These are phyloP conservation scores for Rhinopomastus cyanomelas DNA, from an alignment of 2,113 vertebrate species.

Conservation along the genomic window DNA sequence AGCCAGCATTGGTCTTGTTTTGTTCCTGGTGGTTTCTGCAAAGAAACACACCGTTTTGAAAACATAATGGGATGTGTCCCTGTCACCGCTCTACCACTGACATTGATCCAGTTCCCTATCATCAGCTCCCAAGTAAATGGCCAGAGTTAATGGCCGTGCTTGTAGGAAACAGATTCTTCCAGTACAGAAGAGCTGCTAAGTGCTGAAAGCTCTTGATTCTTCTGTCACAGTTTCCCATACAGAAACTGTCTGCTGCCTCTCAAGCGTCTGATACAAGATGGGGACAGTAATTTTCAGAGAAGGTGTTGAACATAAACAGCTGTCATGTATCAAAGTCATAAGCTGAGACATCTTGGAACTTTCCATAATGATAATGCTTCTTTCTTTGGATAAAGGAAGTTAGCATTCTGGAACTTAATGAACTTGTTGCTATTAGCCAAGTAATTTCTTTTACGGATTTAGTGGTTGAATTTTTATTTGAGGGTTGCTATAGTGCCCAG, in stretches of 20 bases:
- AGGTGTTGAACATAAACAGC: background rate
- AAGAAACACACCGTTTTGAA: background rate
- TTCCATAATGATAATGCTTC: background rate
- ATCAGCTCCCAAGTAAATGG: background rate
- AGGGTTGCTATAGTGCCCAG: background rate
- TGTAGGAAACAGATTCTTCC: background rate
- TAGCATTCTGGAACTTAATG: background rate
- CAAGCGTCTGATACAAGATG: background rate
- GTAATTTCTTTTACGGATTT: background rate
- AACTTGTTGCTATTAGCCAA: background rate
- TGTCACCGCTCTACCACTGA: background rate
- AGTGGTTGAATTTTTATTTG: background rate
- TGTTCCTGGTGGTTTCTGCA: background rate
- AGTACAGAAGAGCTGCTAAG: background rate
- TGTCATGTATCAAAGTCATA: background rate
- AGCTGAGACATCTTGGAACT: background rate
- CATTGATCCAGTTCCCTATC: background rate
- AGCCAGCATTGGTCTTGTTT: background rate
- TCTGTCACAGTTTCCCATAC: background rate
- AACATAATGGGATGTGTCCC: background rate
- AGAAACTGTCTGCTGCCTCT: background rate
- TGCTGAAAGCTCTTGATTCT: background rate
- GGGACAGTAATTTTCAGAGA: background rate
- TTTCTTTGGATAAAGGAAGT: background rate
- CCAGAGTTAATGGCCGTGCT: background rate